Base-by-base conservation (phyloP, 2,113 vertebrate species). In the Nerophis lumbriciformis region DNA sequence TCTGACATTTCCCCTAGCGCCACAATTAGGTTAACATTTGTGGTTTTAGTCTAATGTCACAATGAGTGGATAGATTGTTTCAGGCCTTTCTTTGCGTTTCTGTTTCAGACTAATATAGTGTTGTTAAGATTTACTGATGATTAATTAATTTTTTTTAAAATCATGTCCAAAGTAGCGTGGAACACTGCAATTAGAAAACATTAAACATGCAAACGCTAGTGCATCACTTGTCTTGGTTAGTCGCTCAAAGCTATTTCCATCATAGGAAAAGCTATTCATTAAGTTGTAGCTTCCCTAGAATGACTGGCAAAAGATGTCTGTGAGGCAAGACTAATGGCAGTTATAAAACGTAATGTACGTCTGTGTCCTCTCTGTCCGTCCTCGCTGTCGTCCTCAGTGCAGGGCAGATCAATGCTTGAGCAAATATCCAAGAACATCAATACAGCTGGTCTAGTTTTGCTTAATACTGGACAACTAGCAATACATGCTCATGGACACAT, bases 341-440 rank as follows among this genome's bases (percentile, higher is more conserved):
- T 65, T 65, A 80, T 87, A 83, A 84, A 85, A 73, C 62, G 75
- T 6, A 60, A 73, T 61, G 74, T 6, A 60, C 47, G 60, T 72
- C 70, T 48, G 56, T 66, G 82, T 85, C 79, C 82, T 77, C 76
- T 71, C 59, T 61, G 65, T 73, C 61, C 15, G 58, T 68, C 71
- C 80, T 73, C 68, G 7, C 61, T 50, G 63, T 57, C 35, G 12
- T 57, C 64, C 63, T 56, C 48, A 53, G 63, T 69, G 67, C 35
- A 53, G 35, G 70, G 60, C 62, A 78, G 75, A 82, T 75, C 73
- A 69, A 79, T n/a, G 52, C 56, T 63, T 16, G 21, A 59, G 66
- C 56, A 48, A 68, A 81, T 79, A 68, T 69, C 66, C 65, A 53
- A 71, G 62, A 78, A 80, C 79, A 67, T 59, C 84, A 78, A 87